phyloP scores from a whole-genome alignment of 2,888 invertebrate genomes.

The Andrena bucephala region DNA sequence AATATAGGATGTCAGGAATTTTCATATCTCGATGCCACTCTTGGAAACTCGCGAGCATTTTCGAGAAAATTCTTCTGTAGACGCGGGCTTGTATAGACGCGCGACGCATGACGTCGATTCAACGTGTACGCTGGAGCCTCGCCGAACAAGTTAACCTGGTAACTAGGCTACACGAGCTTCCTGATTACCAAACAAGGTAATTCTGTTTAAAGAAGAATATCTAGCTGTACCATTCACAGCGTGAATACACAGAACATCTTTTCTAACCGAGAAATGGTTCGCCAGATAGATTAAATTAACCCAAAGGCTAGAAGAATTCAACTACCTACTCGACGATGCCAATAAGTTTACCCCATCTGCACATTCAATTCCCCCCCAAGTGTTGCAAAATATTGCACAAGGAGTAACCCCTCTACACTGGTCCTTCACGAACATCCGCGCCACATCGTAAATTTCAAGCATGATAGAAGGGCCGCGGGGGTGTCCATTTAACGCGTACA shows the following conservation, averaged over 20 bases:
- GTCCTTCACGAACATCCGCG: not conserved
- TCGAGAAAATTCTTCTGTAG: slow-evolving; percentile 68
- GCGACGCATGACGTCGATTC: slow-evolving; percentile 51
- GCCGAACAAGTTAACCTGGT: too few relatives aligned
- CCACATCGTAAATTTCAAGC: slow-evolving; percentile 43
- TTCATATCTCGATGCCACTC: slow-evolving; percentile 80
- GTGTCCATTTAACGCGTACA: slow-evolving; percentile 18
- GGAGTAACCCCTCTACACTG: not conserved
- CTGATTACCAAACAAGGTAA: too few relatives aligned
- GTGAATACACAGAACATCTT: too few relatives aligned
- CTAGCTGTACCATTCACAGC: too few relatives aligned
- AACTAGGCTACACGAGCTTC: too few relatives aligned
- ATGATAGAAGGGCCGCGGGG: not conserved
- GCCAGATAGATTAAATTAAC: too few relatives aligned
- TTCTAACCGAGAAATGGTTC: too few relatives aligned
- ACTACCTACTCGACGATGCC: too few relatives aligned
- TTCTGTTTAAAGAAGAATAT: too few relatives aligned
- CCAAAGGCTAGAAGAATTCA: too few relatives aligned
- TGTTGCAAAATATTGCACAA: not conserved
- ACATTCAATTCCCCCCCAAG: not conserved
- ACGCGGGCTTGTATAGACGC: slow-evolving; percentile 52
- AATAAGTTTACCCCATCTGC: too few relatives aligned
- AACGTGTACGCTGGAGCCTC: slow-evolving; percentile 17
- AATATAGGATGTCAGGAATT: slow-evolving; percentile 79
- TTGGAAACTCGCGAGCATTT: slow-evolving; percentile 71